phyloP scores from a whole-genome alignment of 2,797 vertebrate species.

The Jordanella pulchra region DNA sequence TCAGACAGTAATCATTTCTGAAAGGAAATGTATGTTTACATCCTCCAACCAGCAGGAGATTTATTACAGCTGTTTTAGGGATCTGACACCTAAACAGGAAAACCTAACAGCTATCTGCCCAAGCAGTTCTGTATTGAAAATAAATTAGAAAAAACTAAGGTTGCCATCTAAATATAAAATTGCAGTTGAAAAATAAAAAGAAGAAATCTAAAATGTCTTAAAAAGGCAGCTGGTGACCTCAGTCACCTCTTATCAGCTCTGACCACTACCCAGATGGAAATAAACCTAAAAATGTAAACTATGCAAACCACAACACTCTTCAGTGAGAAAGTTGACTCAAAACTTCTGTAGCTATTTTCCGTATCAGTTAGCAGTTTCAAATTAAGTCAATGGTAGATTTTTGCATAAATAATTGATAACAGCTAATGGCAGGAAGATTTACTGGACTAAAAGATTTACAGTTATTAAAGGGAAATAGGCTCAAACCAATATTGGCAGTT shows the following conservation, averaged over 20 bases:
- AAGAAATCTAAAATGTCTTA: background rate
- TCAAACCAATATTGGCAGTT: background rate
- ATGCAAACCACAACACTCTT: background rate
- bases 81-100: background rate
- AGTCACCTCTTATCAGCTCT: background rate
- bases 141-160: background rate
- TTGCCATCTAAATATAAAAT: background rate
- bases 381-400: background rate
- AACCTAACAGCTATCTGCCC: background rate
- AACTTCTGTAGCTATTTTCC: too few relatives aligned
- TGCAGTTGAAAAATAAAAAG: background rate
- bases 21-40: background rate
- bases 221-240: background rate
- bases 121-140: background rate
- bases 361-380: too few relatives aligned
- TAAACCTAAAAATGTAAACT: background rate
- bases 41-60: background rate
- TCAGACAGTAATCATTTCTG: background rate
- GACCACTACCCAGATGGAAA: background rate
- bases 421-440: background rate
- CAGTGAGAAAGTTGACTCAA: background rate
- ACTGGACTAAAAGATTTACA: background rate
- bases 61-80: background rate
- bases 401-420: background rate
- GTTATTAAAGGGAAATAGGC: background rate